Base-by-base conservation (phyloP, 2,888 invertebrate genomes). In the Peribatodes rhomboidaria region DNA sequence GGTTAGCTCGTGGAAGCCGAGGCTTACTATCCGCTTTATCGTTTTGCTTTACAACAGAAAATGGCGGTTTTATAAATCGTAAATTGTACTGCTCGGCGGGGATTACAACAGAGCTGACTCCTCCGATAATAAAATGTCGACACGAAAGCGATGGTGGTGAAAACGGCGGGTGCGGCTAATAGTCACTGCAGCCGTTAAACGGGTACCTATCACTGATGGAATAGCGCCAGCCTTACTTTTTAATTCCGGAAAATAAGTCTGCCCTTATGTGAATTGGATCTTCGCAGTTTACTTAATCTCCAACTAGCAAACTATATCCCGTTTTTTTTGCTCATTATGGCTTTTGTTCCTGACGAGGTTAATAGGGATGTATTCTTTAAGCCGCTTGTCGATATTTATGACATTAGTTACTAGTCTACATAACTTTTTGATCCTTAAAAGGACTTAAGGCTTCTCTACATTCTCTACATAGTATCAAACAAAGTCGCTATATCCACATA, bases 91-190 rank as follows among this genome's bases (percentile, higher is more conserved):
- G 84, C 81, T 85, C 79, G 79, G 79, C 73, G 77, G 81, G 87
- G 90, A 90, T 92, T 92, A 90, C 88, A 85, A 78, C 80, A 75
- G 77, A 79, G 86, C 86, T 86, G 88, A 89, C 86, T 92, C 83
- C 79, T 82, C 82, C 82, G 87, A 92, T 90, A 88, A 87, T 93
- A 93, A 92, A 93, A 90, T 87, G 86, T 87, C 89, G 88, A 90
- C 90, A 88, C 88, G 86, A 88, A 85, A 91, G 85, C 87, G 83
- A 85, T 87, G 86, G 85, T 82, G 81, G 79, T 72, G 77, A 75
- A 79, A 80, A 78, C 77, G 79, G 78, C 78, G 79, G 76, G 74
- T 74, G 76, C 70, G 76, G 81, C 83, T 85, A 84, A 86, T 84
- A 82, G 83, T 78, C 77, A 70, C 79, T 79, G 83, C 81, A 80